Conservation (phyloP, 2,797 vertebrate species). For the Hydrophis major region DNA sequence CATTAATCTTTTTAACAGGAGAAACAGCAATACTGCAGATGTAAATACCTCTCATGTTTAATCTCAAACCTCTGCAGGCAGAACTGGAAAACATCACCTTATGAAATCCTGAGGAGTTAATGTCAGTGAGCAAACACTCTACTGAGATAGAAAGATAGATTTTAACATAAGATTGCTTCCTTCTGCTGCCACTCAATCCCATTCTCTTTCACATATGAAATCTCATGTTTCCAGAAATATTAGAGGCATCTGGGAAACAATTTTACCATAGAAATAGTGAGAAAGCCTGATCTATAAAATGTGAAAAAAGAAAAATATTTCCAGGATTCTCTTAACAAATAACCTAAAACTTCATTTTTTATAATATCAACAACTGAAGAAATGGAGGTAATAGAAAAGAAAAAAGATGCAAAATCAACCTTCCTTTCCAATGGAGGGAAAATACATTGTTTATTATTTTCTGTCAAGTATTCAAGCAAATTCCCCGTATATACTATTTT, state of each 20-base stretch:
- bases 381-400: neutral
- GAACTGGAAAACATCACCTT: neutral
- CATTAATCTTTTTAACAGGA: neutral
- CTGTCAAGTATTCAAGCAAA: neutral
- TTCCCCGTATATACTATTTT: neutral
- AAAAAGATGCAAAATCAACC: neutral
- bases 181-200: neutral
- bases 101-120: neutral
- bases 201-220: neutral
- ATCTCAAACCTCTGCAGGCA: neutral
- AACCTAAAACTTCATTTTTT: neutral
- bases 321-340: neutral
- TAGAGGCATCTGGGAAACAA: neutral
- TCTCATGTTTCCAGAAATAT: neutral
- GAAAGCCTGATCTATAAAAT: neutral
- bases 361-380: neutral
- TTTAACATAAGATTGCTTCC: neutral
- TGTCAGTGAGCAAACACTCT: neutral
- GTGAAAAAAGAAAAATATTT: neutral
- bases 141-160: neutral
- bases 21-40: neutral
- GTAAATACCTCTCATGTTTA: neutral
- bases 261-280: neutral
- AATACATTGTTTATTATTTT: neutral
- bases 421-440: neutral